A percentile compares a stretch with the other conserved stretches of the same genome.
Conservation (phyloP, 2,113 vertebrate genomes). For the Delphinapterus leucas region DNA sequence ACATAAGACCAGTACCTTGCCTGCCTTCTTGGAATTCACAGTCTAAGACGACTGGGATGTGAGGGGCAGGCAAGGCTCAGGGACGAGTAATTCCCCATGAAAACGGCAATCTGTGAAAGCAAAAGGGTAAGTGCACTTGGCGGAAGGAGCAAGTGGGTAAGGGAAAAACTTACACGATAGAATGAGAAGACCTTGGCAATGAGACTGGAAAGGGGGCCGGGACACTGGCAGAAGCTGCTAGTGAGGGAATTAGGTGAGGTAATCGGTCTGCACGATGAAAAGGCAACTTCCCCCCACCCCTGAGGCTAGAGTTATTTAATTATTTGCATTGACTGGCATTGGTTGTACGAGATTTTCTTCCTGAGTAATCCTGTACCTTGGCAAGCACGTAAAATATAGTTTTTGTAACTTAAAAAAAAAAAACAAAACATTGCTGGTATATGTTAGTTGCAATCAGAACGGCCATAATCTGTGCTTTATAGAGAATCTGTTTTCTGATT, state of each 20-base stretch:
- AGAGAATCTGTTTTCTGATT: neutral
- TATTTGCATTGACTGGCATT: neutral
- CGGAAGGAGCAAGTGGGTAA: neutral
- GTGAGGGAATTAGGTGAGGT: rapidly evolving
- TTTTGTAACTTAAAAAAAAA: neutral
- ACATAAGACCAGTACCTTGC: neutral
- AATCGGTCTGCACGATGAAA: neutral
- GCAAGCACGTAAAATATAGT: neutral
- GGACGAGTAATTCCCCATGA: neutral
- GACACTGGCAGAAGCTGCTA: rapidly evolving
- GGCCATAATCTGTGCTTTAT: neutral
- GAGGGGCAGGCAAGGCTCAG: rapidly evolving
- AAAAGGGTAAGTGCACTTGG: neutral
- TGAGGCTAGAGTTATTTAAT: neutral
- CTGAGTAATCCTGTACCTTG: neutral
- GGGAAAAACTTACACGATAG: neutral
- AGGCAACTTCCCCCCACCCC: no score
- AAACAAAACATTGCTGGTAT: neutral
- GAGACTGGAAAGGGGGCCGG: neutral
- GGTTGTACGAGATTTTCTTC: neutral
- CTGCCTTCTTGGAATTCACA: neutral
- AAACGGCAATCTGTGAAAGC: neutral
- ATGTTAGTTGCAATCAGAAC: neutral
- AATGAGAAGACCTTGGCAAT: neutral
- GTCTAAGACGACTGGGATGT: rapidly evolving